These are phyloP conservation scores for Chlamydotis undulata DNA, from an alignment of 2,113 vertebrate genomes.

Conservation along the genomic window DNA sequence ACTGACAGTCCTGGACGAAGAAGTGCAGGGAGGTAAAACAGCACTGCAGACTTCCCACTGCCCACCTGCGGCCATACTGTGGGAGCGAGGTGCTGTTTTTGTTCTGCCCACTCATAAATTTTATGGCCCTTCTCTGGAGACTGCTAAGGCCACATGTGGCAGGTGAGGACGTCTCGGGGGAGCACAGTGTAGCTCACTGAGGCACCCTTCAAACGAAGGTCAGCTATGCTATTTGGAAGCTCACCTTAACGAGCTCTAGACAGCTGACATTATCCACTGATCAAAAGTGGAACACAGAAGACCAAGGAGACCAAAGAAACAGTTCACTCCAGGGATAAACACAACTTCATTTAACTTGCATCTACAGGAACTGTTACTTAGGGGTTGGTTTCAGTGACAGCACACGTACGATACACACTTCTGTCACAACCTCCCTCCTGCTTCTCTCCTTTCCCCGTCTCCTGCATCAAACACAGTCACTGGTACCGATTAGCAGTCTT, in stretches of 20 bases:
- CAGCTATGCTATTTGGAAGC: not conserved
- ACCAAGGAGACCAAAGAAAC: not conserved
- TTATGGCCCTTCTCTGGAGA: not conserved
- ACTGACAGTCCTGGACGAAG: not conserved
- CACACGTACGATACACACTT: not conserved
- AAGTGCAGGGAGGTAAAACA: not conserved
- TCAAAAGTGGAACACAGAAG: not conserved
- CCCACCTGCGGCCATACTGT: not conserved
- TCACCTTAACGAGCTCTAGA: not conserved
- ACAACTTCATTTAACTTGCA: not conserved
- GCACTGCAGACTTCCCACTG: not conserved
- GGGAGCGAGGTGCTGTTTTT: not conserved
- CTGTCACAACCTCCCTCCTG: not conserved
- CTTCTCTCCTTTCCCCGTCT: not conserved
- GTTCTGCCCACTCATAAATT: not conserved
- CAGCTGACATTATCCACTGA: not conserved
- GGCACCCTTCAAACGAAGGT: not conserved
- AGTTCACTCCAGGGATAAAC: not conserved
- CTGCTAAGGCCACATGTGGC: not conserved
- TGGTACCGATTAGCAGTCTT: not conserved
- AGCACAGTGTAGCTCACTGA: not conserved
- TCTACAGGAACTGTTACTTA: not conserved
- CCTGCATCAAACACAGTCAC: not conserved
- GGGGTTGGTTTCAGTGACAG: not conserved
- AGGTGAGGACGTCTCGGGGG: not conserved